These are phyloP conservation scores for Erythrolamprus reginae DNA, from an alignment of 2,113 vertebrate genomes.

Conservation along the genomic window DNA sequence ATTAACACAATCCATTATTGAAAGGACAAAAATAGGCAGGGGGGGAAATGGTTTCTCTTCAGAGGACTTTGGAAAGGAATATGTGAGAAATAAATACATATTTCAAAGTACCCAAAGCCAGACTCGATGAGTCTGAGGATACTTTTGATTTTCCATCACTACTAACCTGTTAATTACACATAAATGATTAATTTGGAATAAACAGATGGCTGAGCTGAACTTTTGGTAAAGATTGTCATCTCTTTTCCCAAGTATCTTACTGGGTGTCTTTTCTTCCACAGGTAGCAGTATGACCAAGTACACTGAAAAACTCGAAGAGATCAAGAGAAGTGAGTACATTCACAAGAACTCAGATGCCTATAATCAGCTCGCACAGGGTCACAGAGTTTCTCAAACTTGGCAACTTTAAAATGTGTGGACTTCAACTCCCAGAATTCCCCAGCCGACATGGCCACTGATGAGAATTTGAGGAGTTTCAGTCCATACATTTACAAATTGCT, in stretches of 20 bases:
- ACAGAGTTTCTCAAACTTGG: not conserved
- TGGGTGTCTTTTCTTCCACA: constrained; percentile 45
- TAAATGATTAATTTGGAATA: not conserved
- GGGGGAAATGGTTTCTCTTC: not conserved
- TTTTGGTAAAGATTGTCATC: not conserved
- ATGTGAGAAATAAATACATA: not conserved
- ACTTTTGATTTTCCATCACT: not conserved
- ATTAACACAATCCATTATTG: not conserved
- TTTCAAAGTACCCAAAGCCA: not conserved
- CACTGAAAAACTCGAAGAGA: constrained; percentile 85
- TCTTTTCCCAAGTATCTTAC: not conserved
- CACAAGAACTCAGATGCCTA: not conserved
- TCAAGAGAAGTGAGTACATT: constrained; percentile 86
- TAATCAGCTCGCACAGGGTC: not conserved
- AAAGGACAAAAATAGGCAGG: not conserved
- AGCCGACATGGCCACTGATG: not conserved
- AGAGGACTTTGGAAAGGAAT: not conserved
- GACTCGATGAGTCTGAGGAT: not conserved
- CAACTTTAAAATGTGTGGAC: not conserved
- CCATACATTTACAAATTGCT: not conserved
- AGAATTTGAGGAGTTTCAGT: not conserved
- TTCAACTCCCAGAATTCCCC: not conserved
- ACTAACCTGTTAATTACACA: not conserved
- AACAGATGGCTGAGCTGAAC: not conserved
- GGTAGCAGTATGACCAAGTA: constrained; percentile 90